phyloP scores from a whole-genome alignment of 2,797 vertebrate genomes.

The Euphonia xanthogaster region DNA sequence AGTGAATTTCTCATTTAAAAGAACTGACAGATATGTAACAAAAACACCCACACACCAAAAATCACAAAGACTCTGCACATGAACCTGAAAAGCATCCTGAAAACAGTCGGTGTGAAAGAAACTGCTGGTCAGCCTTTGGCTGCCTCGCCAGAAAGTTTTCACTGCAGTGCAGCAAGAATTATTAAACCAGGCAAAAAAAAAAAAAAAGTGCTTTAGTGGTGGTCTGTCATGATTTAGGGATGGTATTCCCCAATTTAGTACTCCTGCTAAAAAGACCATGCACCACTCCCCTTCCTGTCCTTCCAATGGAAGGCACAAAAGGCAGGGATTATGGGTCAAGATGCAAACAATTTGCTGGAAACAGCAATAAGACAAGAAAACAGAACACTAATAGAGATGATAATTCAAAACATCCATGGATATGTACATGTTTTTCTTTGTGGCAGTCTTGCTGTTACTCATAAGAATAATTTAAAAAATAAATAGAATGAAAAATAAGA shows the following conservation, averaged over 20 bases:
- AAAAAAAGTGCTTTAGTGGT: neutral
- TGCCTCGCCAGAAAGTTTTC: neutral
- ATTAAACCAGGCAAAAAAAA: neutral
- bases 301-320: neutral
- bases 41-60: fast-evolving
- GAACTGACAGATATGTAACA: neutral
- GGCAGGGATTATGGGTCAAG: neutral
- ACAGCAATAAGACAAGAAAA: neutral
- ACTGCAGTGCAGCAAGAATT: neutral
- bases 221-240: neutral
- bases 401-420: neutral
- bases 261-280: neutral
- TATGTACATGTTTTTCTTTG: neutral
- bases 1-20: neutral
- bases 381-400: neutral
- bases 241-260: neutral
- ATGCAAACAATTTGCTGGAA: neutral
- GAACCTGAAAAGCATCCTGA: neutral
- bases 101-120: neutral
- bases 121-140: neutral
- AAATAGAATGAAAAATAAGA: neutral
- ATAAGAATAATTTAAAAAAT: neutral
- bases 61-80: neutral
- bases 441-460: neutral
- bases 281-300: neutral